Evolutionary conservation across 1,140 invertebrate genomes (phyloP), one percentile per base, ranked within the genome.

Genomic region (Pemphigus obesinymphae): DNA sequence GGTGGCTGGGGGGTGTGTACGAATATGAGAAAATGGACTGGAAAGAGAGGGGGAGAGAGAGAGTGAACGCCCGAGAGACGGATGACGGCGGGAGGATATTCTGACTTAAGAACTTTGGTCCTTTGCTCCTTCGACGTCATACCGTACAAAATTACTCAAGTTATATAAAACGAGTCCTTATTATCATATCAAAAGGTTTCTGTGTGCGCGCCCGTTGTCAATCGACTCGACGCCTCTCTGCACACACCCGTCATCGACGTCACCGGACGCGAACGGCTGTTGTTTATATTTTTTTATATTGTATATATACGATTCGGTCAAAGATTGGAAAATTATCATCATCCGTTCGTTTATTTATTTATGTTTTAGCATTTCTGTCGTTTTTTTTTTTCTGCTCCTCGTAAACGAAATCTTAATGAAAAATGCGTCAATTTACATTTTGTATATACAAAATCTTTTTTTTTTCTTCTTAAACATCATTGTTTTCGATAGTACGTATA

Each of bases 101-200:
- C 55, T 45, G 76, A 80, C 76, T 80, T 63, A 55, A 63, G 76
- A 80, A 80, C 76, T 80, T 63, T 63, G 55, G 76, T 45, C 55
- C 53, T 80, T 63, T 31, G 37, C 34, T 8, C 53, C 23, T n/a
- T n/a, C n/a, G 15, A 7, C 17, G 55, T 63, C 10, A 80, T 73
- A 50, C 13, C 43, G 26, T 61, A 80, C 55, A 80, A 61, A 80
- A 80, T 80, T 80, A 80, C 76, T 63, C 76, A n/a, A 63, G 55
- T 80, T 80, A 61, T n/a, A n/a, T 63, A 80, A 63, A 45, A 78
- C 53, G 75, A 58, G 55, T 58, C 53, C 76, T 63, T 80, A 80
- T 80, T 80, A 80, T 80, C 76, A 80, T 80, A 80, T 80, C 76
- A 80, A 80, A 80, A 80, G 76, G 55, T 43, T 61, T 76, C 50